Conservation (phyloP, 1,140 invertebrate genomes). For the Magallana ariakensis region DNA sequence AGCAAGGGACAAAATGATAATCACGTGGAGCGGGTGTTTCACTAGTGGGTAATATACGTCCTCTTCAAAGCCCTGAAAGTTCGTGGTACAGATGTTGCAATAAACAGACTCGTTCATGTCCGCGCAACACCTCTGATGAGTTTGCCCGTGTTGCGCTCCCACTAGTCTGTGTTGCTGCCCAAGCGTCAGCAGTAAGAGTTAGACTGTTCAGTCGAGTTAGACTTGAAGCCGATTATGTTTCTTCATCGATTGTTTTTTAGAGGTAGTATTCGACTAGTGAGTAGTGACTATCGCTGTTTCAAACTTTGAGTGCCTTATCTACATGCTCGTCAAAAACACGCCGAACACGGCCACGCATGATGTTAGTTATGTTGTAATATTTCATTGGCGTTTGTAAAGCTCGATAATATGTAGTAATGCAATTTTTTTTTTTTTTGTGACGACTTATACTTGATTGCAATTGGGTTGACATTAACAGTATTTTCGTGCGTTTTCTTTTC, state of each 20-base stretch:
- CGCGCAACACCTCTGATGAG: background rate
- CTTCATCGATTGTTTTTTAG: background rate
- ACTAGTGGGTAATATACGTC: constrained; percentile 53
- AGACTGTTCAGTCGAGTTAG: background rate
- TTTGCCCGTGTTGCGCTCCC: too few species aligned
- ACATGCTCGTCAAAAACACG: too few species aligned
- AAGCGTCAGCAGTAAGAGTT: background rate
- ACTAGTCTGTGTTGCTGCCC: background rate
- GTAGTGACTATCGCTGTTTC: too few species aligned
- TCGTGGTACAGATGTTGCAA: constrained; percentile 4
- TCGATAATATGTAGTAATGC: too few species aligned
- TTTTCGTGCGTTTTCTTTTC: too few species aligned
- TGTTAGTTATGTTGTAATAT: too few species aligned
- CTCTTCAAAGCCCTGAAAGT: background rate
- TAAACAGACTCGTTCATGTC: background rate
- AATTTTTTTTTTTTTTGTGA: too few species aligned
- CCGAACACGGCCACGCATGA: too few species aligned
- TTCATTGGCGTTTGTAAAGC: too few species aligned
- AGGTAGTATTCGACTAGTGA: background rate
- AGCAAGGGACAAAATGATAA: constrained; percentile 59
- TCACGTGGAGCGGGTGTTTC: constrained; percentile 57
- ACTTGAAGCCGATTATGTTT: background rate
- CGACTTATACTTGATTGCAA: too few species aligned
- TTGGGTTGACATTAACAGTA: too few species aligned
- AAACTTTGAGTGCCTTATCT: too few species aligned